These are phyloP conservation scores for Morone saxatilis DNA, from an alignment of 2,113 vertebrate species.

Conservation along the genomic window DNA sequence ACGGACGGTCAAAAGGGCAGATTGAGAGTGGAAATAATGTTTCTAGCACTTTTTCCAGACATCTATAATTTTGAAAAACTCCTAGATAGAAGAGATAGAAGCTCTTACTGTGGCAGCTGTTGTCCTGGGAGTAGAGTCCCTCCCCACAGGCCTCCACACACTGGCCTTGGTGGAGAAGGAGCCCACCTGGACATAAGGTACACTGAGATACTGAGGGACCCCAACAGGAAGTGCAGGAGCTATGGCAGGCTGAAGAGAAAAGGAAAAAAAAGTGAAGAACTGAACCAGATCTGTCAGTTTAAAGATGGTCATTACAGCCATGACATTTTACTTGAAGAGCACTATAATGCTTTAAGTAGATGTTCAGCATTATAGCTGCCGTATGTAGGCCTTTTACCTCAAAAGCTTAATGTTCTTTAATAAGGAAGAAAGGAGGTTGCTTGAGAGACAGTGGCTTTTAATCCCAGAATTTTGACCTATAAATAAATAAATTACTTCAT, in stretches of 20 bases:
- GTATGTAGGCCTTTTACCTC: neutral
- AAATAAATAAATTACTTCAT: neutral
- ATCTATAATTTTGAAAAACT: neutral
- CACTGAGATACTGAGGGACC: constrained; percentile 90
- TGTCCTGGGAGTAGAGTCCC: constrained; percentile 86
- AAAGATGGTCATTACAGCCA: neutral
- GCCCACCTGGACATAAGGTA: constrained; percentile 80
- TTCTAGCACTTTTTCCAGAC: neutral
- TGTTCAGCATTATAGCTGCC: neutral
- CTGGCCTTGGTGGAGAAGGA: constrained; percentile 84
- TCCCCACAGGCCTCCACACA: constrained; percentile 90
- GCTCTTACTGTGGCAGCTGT: constrained; percentile 88
- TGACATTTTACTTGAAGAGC: neutral
- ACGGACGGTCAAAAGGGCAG: neutral
- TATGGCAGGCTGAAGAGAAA: constrained; percentile 87
- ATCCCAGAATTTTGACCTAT: neutral
- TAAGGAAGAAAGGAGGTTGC: neutral
- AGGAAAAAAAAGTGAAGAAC: neutral
- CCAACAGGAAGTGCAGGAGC: constrained; percentile 87
- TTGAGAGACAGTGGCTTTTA: neutral
- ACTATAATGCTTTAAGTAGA: neutral
- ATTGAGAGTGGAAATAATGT: neutral
- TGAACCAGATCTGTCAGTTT: neutral
- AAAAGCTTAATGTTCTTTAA: neutral
- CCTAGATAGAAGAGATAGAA: neutral